Evolutionary conservation across 1,140 invertebrate genomes (phyloP), one percentile per base, ranked within the genome.

Genomic region (Drosophila eugracilis): DNA sequence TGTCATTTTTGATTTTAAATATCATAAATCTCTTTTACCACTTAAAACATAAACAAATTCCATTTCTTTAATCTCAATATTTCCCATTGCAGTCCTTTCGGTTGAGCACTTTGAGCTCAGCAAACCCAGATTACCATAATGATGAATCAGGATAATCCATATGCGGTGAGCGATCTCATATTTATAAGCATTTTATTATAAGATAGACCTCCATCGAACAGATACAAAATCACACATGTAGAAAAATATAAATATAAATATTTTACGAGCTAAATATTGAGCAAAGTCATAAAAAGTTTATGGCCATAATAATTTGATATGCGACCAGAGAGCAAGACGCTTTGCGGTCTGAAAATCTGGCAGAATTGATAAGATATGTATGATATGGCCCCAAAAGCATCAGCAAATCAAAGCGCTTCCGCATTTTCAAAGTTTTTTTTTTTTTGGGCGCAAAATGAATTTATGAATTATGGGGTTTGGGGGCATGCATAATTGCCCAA

Each of bases 111-210:
- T 48, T 24, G 17, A 41, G 47, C 63, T 24, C n/a, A 15, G 37
- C 22, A 22, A 52, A 22, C 12, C 28, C 34, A 15, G 30, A 58
- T 47, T 62, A 7, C 4, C 57, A 60, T 36, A 66, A 88, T 91
- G 89, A 91, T 91, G 89, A 91, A 91, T 57, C 89, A 91, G 73
- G 89, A 91, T 52, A 91, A 91, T 89, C 89, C 89, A 50, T 91
- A 91, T 85, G 89, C 89, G 89, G 89, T 91, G 91, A 91, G 89
- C 73, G 4, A 63, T 50, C 41, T 58, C 30, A 30, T 15, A 14
- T 37, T 17, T n/a, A 47, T 34, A 17, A n/a, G 17, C 21, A 30
- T 42, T 34, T 67, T 67, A 52, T n/a, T 26, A 19, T 34, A 36
- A 10, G 12, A 26, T 26, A 21, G n/a, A 14, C 50, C 30, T 12